Evolutionary conservation across 2,113 vertebrate genomes (phyloP).

Genomic region (Peromyscus maniculatus): DNA sequence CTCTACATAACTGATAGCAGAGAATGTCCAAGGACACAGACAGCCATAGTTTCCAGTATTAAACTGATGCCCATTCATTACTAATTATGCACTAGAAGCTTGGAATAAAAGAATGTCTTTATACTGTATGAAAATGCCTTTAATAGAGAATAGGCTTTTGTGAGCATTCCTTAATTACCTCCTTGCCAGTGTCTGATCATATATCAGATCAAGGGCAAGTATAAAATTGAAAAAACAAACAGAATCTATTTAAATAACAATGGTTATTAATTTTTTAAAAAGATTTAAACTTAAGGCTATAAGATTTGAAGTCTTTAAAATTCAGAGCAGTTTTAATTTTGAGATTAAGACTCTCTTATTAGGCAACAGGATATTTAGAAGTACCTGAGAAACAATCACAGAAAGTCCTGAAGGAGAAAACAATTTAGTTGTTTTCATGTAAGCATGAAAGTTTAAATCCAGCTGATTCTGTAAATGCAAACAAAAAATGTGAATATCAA

Average conservation of each 20-base stretch:
- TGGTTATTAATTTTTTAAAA: not conserved
- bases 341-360: not conserved
- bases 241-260: not conserved
- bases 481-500: not conserved
- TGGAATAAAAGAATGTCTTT: not conserved
- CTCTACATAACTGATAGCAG: not conserved
- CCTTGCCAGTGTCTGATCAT: not conserved
- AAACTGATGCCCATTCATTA: not conserved
- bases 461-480: not conserved
- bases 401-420: not conserved
- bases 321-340: not conserved
- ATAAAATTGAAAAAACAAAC: not conserved
- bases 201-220: not conserved
- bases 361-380: not conserved
- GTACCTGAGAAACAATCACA: not conserved
- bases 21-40: not conserved
- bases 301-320: not conserved
- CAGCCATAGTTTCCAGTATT: not conserved
- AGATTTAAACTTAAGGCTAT: not conserved
- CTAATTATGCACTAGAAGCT: not conserved
- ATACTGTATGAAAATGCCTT: not conserved
- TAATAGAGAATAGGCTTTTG: not conserved
- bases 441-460: not conserved
- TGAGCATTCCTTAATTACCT: not conserved
- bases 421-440: not conserved